Conservation (phyloP, 2,113 vertebrate genomes). For the Cyprinodon tularosa region DNA sequence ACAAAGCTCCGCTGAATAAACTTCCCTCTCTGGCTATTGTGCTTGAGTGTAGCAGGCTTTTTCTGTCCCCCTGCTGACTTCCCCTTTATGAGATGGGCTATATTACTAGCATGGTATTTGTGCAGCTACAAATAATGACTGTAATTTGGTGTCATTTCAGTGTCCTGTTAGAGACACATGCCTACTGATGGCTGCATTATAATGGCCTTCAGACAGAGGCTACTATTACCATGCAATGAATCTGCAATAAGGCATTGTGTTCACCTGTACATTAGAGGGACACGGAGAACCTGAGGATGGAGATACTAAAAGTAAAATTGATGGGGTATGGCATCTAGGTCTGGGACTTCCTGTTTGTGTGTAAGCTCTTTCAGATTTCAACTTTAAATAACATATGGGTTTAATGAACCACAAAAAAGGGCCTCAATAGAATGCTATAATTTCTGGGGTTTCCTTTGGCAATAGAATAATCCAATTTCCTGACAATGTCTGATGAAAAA, state of each 20-base stretch:
- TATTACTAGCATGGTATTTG: constrained; percentile 63
- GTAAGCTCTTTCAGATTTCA: constrained; percentile 4
- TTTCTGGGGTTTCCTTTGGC: neutral
- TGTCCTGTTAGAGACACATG: constrained; percentile 51
- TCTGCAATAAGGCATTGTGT: constrained; percentile 59
- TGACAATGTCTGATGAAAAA: neutral
- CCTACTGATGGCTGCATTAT: constrained; percentile 66
- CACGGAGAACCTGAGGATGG: constrained; percentile 12
- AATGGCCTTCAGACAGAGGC: constrained; percentile 63
- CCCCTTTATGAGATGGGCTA: constrained; percentile 42
- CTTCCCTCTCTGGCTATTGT: constrained; percentile 58
- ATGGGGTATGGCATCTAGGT: neutral
- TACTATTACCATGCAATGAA: constrained; percentile 67
- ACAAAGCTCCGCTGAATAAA: constrained; percentile 65
- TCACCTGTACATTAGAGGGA: constrained; percentile 41
- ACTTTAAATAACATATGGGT: constrained; percentile 6
- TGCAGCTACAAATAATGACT: constrained; percentile 65
- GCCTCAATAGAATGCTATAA: neutral
- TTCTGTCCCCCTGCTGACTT: constrained; percentile 6
- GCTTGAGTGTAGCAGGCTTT: constrained; percentile 44
- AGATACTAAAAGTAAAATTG: constrained; percentile 4
- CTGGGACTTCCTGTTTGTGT: constrained; percentile 14
- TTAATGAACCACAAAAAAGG: neutral
- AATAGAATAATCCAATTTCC: neutral
- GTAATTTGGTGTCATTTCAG: constrained; percentile 70